A percentile compares a stretch with the other conserved stretches of the same genome.
These are phyloP conservation scores for Leptoteleia sp. DNA, from an alignment of 1,140 invertebrate genomes.

Conservation along the genomic window DNA sequence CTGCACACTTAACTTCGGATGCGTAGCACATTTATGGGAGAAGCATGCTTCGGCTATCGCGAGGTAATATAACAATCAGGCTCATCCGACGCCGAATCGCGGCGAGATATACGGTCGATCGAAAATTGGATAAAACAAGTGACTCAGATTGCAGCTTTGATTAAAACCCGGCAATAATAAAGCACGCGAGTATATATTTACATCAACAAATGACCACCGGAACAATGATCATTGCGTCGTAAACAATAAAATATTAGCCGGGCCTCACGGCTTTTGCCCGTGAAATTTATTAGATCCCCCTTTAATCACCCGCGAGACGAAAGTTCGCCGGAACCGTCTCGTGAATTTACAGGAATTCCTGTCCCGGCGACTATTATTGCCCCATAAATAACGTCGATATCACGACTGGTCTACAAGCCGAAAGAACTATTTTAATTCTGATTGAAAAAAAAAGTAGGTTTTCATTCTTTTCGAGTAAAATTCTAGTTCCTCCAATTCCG, in stretches of 20 bases:
- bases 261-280: conserved; percentile 7
- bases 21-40: conserved; percentile 48
- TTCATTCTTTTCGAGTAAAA: too few relatives aligned
- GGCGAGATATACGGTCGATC: conserved; percentile 46
- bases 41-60: conserved; percentile 36
- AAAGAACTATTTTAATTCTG: conserved; percentile 5
- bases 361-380: conserved; percentile 36
- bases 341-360: conserved; percentile 44
- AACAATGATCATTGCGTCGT: conserved; percentile 52
- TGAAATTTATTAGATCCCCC: conserved; percentile 61
- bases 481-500: too few relatives aligned
- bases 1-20: conserved; percentile 50
- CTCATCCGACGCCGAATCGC: conserved; percentile 33
- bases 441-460: conserved; percentile 11
- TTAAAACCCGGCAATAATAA: conserved; percentile 37
- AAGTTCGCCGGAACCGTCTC: conserved; percentile 36
- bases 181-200: conserved; percentile 40
- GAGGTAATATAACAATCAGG: conserved; percentile 59
- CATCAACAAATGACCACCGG: conserved; percentile 37
- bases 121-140: conserved; percentile 57
- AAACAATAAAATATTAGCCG: conserved; percentile 56
- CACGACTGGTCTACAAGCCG: background rate
- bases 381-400: conserved; percentile 39
- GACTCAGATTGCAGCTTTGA: conserved; percentile 24
- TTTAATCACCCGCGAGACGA: conserved; percentile 57